Evolutionary conservation across 64 coral and sea anemone genomes (phyloP).

Genomic region (Montipora cactus): DNA sequence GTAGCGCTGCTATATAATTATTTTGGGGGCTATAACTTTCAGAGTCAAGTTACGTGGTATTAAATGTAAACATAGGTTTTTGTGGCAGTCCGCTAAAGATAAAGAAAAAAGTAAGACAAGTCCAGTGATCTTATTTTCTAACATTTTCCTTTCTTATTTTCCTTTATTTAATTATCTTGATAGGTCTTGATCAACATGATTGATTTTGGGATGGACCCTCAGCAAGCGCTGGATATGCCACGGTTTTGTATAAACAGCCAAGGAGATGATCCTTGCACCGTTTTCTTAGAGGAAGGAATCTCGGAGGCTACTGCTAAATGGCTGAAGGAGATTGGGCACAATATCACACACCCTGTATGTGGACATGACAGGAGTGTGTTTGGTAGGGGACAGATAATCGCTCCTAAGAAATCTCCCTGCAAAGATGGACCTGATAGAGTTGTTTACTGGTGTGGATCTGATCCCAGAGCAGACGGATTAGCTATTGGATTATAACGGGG

Average conservation of each 20-base stretch:
- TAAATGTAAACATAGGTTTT: too few species aligned
- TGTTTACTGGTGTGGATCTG: constrained; percentile 97
- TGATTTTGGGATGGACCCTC: constrained; percentile 96
- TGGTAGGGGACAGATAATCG: constrained; percentile 95
- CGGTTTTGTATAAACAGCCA: constrained; percentile 73
- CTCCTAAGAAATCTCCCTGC: constrained; percentile 37
- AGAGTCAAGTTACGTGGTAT: too few species aligned
- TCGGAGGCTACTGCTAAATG: constrained; percentile 23
- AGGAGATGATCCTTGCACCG: constrained; percentile 41
- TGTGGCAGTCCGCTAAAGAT: too few species aligned
- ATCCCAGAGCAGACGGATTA: constrained; percentile 89
- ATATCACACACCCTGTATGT: constrained; percentile 58
- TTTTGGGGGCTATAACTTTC: too few species aligned
- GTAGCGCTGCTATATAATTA: too few species aligned
- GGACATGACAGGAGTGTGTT: constrained; percentile 74
- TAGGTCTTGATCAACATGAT: constrained; percentile 97
- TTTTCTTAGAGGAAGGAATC: constrained; percentile 84
- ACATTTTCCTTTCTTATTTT: too few species aligned
- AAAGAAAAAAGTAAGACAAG: too few species aligned
- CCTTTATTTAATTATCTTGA: not conserved
- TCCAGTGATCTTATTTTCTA: too few species aligned
- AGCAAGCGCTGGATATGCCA: constrained; percentile 93
- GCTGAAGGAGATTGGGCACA: constrained; percentile 77
- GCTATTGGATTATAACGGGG: constrained; percentile 81
- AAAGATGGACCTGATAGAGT: constrained; percentile 43